Conservation (phyloP, 2,113 vertebrate species). For the Scartelaos histophorus region DNA sequence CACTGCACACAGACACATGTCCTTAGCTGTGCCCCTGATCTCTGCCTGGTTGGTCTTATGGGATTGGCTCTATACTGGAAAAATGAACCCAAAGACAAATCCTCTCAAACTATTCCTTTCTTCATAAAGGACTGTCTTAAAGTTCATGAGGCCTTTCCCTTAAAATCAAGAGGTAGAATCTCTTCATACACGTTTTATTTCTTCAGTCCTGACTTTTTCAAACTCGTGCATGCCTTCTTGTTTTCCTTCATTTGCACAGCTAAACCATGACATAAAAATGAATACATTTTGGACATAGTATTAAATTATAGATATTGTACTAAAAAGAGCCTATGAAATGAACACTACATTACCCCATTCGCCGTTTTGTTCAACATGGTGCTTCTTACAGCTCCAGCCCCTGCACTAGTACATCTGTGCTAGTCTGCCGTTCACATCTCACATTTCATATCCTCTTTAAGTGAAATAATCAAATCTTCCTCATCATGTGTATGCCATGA, state of each 20-base stretch:
- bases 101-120: constrained; percentile 39
- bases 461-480: constrained; percentile 30
- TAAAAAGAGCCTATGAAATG: constrained; percentile 28
- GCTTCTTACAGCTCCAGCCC: constrained; percentile 40
- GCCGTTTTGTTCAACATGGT: constrained; percentile 33
- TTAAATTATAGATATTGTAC: constrained; percentile 9
- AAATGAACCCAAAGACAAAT: constrained; percentile 43
- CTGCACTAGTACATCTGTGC: constrained; percentile 20
- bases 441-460: constrained; percentile 24
- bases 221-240: constrained; percentile 66
- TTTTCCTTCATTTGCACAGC: constrained; percentile 42
- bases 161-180: constrained; percentile 41
- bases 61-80: constrained; percentile 28
- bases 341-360: constrained; percentile 5
- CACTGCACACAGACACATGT: constrained; percentile 23
- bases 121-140: constrained; percentile 42
- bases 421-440: constrained; percentile 22
- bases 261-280: constrained; percentile 39
- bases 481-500: constrained; percentile 32
- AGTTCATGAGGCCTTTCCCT: constrained; percentile 31
- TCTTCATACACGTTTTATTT: constrained; percentile 29
- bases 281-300: constrained; percentile 14
- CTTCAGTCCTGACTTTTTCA: constrained; percentile 29
- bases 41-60: constrained; percentile 55
- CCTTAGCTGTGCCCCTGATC: constrained; percentile 51